Base-by-base conservation (phyloP, 2,113 vertebrate genomes). In the Cryptomyrus ogoouensis region DNA sequence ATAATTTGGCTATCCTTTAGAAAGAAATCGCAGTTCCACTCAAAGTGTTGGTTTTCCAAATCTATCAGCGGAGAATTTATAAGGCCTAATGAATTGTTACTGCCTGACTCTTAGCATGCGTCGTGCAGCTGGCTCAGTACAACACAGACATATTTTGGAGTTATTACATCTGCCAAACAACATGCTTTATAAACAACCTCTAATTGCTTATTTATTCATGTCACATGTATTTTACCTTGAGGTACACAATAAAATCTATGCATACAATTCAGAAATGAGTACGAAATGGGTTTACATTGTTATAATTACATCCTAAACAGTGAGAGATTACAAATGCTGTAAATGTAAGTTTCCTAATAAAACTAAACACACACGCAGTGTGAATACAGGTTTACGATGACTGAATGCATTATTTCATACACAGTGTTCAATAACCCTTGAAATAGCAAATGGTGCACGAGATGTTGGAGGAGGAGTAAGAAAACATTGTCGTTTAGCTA, bases 161-260 rank as follows among this genome's bases (percentile, higher is more conserved):
- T 87, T 62, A 93, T 92, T 91, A 88, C 93, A 94, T 93, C 93
- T 92, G 95, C 96, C 95, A 94, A 93, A 95, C 95, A 95, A 95
- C 93, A 96, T 95, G 95, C 94, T 96, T 17, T 42, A 80, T 80
- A 80, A 80, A 53, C 31, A 53, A 53, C 3, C 94, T 95, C 3
- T 95, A 94, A 94, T 94, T 95, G 96, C 96, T 96, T 96, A 96
- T 95, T 93, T 94, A 95, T 96, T 97, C 91, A 94, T 96, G 95
- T 96, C 95, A 95, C 96, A 96, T 96, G 95, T 97, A 95, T 96
- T 96, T 96, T 95, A 95, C 94, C 95, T 90, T 89, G 91, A 89
- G 91, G 92, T 89, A 93, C 93, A 92, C 95, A 94, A 92, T 92
- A 93, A 93, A 91, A 94, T 93, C 92, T 91, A 94, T 92, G 90